These are phyloP conservation scores for Atta texana DNA, from an alignment of 1,140 invertebrate genomes.

Conservation along the genomic window DNA sequence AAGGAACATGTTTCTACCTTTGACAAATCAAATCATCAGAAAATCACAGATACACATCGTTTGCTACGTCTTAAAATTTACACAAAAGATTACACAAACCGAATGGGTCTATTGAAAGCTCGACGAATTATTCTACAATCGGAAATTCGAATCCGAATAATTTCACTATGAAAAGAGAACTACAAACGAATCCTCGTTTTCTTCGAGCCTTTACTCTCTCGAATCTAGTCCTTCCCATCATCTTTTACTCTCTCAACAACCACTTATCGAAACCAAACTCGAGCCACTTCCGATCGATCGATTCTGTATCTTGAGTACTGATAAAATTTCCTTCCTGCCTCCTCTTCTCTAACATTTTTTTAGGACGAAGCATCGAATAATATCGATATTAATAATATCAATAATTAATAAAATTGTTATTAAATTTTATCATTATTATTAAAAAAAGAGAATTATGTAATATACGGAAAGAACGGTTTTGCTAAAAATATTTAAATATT, in stretches of 20 bases:
- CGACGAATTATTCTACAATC: constrained; percentile 61
- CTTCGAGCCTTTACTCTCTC: constrained; percentile 21
- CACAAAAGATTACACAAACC: constrained; percentile 41
- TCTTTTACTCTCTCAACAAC: constrained; percentile 75
- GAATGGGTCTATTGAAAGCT: constrained; percentile 56
- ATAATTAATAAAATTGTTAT: neutral
- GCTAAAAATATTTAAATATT: too few relatives aligned
- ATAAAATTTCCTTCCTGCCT: constrained; percentile 64
- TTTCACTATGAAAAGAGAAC: constrained; percentile 74
- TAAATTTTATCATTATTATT: neutral
- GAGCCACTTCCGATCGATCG: constrained; percentile 73
- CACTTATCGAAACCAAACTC: constrained; percentile 79
- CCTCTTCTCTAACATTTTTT: neutral
- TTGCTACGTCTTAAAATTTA: constrained; percentile 7
- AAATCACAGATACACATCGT: constrained; percentile 12
- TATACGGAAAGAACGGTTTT: too few relatives aligned
- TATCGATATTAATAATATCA: neutral
- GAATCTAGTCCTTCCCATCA: constrained; percentile 42
- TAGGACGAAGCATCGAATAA: neutral
- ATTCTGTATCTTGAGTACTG: constrained; percentile 64
- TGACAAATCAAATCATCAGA: neutral
- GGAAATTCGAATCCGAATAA: constrained; percentile 72
- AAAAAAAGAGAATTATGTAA: too few relatives aligned
- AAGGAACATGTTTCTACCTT: neutral
- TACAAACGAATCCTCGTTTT: constrained; percentile 71